These are phyloP conservation scores for Poecile montanus DNA, from an alignment of 2,797 vertebrate species.

Conservation along the genomic window DNA sequence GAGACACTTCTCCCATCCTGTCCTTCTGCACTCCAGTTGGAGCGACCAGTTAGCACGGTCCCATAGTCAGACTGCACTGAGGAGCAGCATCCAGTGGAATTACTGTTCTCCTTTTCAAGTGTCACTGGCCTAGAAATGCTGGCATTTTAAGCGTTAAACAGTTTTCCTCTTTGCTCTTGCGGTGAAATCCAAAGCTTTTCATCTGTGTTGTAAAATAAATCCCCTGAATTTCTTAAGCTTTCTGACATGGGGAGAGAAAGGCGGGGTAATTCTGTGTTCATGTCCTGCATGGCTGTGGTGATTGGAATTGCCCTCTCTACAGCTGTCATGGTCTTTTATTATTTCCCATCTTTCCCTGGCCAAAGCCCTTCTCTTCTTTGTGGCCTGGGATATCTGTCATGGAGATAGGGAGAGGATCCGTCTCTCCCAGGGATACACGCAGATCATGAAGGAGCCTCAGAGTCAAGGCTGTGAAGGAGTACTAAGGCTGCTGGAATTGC, in stretches of 20 bases:
- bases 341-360: neutral
- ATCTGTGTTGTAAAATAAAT: slow-evolving; percentile 14
- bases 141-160: neutral
- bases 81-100: neutral
- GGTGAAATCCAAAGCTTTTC: neutral
- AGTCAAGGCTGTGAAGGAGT: neutral
- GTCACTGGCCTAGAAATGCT: neutral
- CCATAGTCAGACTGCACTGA: neutral
- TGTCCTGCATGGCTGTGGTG: neutral
- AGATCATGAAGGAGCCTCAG: neutral
- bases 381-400: neutral
- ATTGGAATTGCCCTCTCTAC: neutral
- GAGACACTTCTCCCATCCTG: neutral
- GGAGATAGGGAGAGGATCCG: neutral
- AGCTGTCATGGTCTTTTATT: neutral
- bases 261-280: neutral
- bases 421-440: accelerated
- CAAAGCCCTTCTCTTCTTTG: neutral
- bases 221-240: slow-evolving; percentile 9
- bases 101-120: neutral
- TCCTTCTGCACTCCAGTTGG: neutral
- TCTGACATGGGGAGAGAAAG: neutral
- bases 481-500: neutral
- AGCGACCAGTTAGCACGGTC: neutral
- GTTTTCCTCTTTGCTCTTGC: neutral